Evolutionary conservation across 53 echinoderm and acorn worm genomes (phyloP).

Genomic region (Pentamera pediparva): DNA sequence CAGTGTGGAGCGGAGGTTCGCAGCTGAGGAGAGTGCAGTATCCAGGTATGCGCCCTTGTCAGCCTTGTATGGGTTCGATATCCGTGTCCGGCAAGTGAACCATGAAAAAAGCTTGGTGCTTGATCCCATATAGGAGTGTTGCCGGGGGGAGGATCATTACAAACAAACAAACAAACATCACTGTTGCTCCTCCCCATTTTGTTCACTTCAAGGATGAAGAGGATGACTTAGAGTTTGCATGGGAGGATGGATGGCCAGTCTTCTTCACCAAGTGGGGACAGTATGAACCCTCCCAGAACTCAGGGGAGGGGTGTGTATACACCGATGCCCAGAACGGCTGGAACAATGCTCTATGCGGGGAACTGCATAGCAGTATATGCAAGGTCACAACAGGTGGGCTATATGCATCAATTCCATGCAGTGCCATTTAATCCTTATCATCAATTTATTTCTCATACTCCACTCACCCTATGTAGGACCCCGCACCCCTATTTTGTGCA

Average conservation of each 20-base stretch:
- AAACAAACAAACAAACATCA: not conserved
- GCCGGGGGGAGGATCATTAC: too few relatives aligned
- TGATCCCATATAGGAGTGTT: too few relatives aligned
- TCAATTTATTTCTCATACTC: too few relatives aligned
- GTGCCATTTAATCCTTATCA: too few relatives aligned
- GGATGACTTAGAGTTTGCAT: slow-evolving; percentile 47
- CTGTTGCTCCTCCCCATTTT: not conserved
- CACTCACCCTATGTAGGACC: too few relatives aligned
- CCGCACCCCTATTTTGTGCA: too few relatives aligned
- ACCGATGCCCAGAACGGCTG: slow-evolving; percentile 37
- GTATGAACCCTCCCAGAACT: slow-evolving; percentile 50
- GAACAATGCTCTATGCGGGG: slow-evolving; percentile 48
- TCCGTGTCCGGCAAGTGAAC: too few relatives aligned
- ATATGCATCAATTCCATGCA: not conserved
- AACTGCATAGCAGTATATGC: slow-evolving; percentile 40
- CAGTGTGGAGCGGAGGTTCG: too few relatives aligned
- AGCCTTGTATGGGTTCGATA: too few relatives aligned
- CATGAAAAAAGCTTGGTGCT: too few relatives aligned
- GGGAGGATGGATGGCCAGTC: slow-evolving; percentile 70
- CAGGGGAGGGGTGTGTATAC: slow-evolving; percentile 52
- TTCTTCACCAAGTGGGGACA: slow-evolving; percentile 62
- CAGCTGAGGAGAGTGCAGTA: too few relatives aligned
- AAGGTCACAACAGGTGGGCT: slow-evolving; percentile 44
- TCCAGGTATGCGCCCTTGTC: too few relatives aligned
- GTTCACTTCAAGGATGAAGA: slow-evolving; percentile 17